phyloP scores from a whole-genome alignment of 2,113 vertebrate species.

The Petaurus breviceps region DNA sequence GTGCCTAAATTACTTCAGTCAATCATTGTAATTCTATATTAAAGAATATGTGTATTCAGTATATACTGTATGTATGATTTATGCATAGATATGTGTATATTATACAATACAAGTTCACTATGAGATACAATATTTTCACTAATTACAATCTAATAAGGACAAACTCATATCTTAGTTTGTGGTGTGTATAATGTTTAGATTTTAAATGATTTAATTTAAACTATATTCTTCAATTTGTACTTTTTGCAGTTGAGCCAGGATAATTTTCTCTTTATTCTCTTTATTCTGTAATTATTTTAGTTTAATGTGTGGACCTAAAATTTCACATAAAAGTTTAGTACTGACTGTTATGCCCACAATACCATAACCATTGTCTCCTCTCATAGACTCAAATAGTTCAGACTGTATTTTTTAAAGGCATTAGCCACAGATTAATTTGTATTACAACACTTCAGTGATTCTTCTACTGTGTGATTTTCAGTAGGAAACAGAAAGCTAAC shows the following conservation, averaged over 20 bases:
- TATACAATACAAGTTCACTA: not conserved
- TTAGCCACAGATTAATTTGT: slow-evolving; percentile 5
- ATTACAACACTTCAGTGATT: slow-evolving; percentile 7
- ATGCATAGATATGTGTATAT: not conserved
- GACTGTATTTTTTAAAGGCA: slow-evolving; percentile 12
- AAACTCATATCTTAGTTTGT: slow-evolving; percentile 49
- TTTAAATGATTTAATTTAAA: slow-evolving; percentile 37
- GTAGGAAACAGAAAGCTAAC: not conserved
- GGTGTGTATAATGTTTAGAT: slow-evolving; percentile 29
- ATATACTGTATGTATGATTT: too few relatives aligned
- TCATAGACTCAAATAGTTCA: slow-evolving; percentile 17
- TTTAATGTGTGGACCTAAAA: slow-evolving; percentile 33
- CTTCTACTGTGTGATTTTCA: not conserved
- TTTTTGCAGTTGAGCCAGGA: slow-evolving; percentile 40
- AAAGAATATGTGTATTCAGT: slow-evolving; percentile 20
- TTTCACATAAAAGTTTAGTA: slow-evolving; percentile 23
- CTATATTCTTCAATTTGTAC: slow-evolving; percentile 24
- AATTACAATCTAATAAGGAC: slow-evolving; percentile 52
- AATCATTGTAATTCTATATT: not conserved
- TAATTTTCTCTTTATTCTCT: slow-evolving; percentile 33
- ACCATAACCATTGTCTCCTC: slow-evolving; percentile 16
- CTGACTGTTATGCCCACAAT: slow-evolving; percentile 11
- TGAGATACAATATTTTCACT: too few relatives aligned
- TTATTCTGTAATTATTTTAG: slow-evolving; percentile 35
- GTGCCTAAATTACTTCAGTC: not conserved